Conservation (phyloP, 2,113 vertebrate genomes). For the Anoplopoma fimbria region DNA sequence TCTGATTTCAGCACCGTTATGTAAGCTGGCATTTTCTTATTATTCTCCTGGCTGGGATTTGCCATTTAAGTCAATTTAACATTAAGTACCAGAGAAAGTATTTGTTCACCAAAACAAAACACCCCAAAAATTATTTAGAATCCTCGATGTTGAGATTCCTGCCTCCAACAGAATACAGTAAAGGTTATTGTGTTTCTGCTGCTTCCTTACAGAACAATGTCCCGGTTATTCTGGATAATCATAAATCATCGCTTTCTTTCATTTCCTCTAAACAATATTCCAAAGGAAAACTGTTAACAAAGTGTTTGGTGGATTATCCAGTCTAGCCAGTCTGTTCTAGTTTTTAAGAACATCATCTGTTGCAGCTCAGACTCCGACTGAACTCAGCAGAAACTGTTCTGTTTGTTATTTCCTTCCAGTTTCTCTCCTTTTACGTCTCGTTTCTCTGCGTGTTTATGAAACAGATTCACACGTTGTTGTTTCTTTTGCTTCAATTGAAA, state of each 20-base stretch:
- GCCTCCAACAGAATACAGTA: neutral
- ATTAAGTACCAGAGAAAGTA: neutral
- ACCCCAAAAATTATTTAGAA: neutral
- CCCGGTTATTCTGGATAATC: neutral
- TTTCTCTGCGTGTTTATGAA: neutral
- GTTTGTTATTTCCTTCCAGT: neutral
- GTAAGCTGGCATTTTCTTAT: neutral
- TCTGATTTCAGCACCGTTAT: neutral
- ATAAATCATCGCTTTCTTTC: neutral
- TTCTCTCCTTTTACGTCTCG: neutral
- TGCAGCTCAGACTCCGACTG: conserved; percentile 3
- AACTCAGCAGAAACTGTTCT: neutral
- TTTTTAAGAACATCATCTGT: neutral
- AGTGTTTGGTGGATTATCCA: conserved; percentile 19
- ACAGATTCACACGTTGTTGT: neutral
- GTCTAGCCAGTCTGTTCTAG: neutral
- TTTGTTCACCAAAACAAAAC: neutral
- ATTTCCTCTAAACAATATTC: neutral
- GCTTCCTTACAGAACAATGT: conserved; percentile 9
- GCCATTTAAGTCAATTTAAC: neutral
- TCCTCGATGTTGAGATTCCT: neutral
- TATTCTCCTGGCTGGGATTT: neutral
- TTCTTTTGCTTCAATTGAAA: neutral
- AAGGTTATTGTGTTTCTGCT: too few species aligned
- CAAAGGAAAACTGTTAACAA: neutral